Evolutionary conservation across 2,113 vertebrate genomes (phyloP).

Genomic region (Bambusicola thoracicus): DNA sequence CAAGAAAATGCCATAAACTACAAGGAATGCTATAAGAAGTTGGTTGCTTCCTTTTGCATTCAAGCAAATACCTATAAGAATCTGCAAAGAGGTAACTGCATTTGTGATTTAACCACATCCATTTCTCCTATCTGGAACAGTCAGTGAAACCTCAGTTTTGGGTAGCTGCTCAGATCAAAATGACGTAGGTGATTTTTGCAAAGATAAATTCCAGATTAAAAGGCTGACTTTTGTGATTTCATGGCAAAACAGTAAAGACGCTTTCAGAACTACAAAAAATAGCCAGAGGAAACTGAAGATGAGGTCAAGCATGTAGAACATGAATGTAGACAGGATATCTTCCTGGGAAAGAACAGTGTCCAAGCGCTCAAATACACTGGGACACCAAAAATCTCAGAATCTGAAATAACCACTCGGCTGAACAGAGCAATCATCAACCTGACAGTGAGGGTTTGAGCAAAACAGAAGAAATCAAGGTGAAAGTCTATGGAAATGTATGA

Average conservation of each 20-base stretch:
- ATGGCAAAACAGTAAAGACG: not conserved
- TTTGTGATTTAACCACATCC: not conserved
- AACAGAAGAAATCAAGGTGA: not conserved
- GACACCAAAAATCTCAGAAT: no score
- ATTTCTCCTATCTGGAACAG: not conserved
- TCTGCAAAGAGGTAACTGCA: no score
- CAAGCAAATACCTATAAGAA: no score
- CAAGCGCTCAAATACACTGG: not conserved
- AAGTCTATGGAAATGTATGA: rapidly evolving
- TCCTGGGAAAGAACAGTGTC: not conserved
- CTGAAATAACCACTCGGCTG: not conserved
- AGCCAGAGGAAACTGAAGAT: not conserved
- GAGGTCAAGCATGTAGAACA: not conserved
- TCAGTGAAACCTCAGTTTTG: not conserved
- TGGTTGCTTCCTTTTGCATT: not conserved
- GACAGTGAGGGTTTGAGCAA: not conserved
- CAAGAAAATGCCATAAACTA: no score
- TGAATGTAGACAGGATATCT: no score
- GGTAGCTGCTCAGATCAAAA: not conserved
- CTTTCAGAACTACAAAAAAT: not conserved
- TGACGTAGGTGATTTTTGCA: not conserved
- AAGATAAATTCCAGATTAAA: not conserved
- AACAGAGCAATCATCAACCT: not conserved
- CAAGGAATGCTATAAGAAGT: not conserved
- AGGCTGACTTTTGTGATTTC: not conserved